Base-by-base conservation (phyloP, 30 jellyfish, hydroid and myxozoan species). In the Mastigias papua region DNA sequence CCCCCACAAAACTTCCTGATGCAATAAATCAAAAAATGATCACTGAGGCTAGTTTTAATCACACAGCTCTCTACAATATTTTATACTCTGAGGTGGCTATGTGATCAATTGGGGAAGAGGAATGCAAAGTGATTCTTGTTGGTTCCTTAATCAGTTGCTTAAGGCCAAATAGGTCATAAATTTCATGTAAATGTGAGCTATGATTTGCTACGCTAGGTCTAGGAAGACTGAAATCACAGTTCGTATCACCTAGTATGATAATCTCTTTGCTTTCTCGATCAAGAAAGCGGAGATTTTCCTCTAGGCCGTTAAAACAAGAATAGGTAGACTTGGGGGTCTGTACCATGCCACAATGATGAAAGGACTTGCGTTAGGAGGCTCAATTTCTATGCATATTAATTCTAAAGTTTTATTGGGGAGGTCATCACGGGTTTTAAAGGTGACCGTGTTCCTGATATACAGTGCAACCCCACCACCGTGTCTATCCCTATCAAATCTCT, bases 381-480 rank as follows among this genome's bases (percentile, higher is more conserved):
- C 54, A 42, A 42, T 42, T 42, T 42, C 54, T 42, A 42, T 4
- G 13, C 7, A 8, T 42, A 42, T 42, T 15, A 42, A 15, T 42
- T 42, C 54, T 42, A 42, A 42, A 15, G 13, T 15, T 4, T 15
- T 42, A 4, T 42, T 0, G 54, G 54, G 54, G 7, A 42, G 7
- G 13, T 42, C 54, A 42, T 42, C 13, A 4, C 0, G 13, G 13
- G 54, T 42, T 8, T 42, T 8, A 42, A 4, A 15, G 13, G 7
- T 10, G 6, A 27, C 22, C 28, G 86, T 5, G n/a, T 60, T 19
- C 10, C n/a, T 19, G 10, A 19, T 19, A 27, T 60, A 60, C n/a
- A 60, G 11, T 60, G 72, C 80, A 68, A 28, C n/a, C 80, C 80
- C 80, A 68, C 80, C 80, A 54, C 80, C 80, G 22, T 68, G 54